Conservation (phyloP, 2,797 vertebrate genomes). For the Eulemur coronatus region DNA sequence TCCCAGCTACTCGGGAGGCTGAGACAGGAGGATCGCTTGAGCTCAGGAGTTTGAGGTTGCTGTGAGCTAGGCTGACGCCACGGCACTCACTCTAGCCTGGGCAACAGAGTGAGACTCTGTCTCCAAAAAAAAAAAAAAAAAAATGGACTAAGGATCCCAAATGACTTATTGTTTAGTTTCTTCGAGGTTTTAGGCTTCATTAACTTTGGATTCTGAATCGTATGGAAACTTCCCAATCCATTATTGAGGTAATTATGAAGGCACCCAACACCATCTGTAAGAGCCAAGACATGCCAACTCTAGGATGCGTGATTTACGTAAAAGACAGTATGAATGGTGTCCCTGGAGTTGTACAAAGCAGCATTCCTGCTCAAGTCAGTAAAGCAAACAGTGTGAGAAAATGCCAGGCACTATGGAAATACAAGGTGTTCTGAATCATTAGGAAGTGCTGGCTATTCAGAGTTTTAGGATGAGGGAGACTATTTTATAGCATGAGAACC, state of each 20-base stretch:
- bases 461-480: background rate
- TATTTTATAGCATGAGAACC: background rate
- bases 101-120: too few species aligned
- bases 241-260: conserved; percentile 5
- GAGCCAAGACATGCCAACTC: background rate
- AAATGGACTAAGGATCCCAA: background rate
- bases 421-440: background rate
- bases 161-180: background rate
- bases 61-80: too few species aligned
- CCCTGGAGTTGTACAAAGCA: background rate
- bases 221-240: background rate
- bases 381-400: background rate
- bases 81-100: too few species aligned
- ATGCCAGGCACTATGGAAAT: background rate
- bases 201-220: background rate
- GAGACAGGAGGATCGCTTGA: too few species aligned
- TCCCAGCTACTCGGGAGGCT: too few species aligned
- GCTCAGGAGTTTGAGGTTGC: too few species aligned
- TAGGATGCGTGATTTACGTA: background rate
- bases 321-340: background rate
- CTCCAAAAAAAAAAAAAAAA: background rate
- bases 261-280: background rate
- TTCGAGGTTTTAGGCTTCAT: background rate
- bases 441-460: background rate
- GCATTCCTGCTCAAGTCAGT: background rate